These are phyloP conservation scores for Cyrtodaria siliqua DNA, from an alignment of 2,888 invertebrate species.

Conservation along the genomic window DNA sequence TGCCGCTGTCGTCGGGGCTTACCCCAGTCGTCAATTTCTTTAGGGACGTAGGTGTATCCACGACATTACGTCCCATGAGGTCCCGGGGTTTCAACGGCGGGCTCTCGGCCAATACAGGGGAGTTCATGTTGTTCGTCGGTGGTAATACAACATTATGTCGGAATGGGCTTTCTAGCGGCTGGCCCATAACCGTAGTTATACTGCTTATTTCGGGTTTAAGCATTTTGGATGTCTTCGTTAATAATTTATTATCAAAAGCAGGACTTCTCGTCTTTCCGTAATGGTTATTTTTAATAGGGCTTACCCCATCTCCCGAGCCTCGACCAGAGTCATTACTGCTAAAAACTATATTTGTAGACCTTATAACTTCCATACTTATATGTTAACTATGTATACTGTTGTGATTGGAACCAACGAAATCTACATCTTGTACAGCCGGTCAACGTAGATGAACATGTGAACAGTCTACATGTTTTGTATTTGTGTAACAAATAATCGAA, in stretches of 20 bases:
- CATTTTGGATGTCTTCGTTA: constrained; percentile 12
- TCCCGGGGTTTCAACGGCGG: not conserved
- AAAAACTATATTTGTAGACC: constrained; percentile 47
- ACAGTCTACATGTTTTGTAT: too few species aligned
- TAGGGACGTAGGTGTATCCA: too few species aligned
- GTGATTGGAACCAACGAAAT: too few species aligned
- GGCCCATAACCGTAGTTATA: constrained; percentile 18
- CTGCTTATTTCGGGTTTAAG: not conserved
- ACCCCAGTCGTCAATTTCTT: constrained; percentile 5
- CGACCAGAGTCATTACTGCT: constrained; percentile 33
- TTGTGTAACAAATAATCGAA: too few species aligned
- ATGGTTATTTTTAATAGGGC: constrained; percentile 2
- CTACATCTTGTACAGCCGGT: too few species aligned
- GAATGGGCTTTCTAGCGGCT: constrained; percentile 19
- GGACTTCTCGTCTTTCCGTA: constrained; percentile 25
- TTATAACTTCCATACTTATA: constrained; percentile 53
- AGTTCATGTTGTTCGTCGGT: constrained; percentile 6
- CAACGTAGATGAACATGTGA: too few species aligned
- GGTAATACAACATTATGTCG: constrained; percentile 5
- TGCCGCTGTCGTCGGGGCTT: constrained; percentile 55
- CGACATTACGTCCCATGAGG: too few species aligned
- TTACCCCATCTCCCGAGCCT: constrained; percentile 5
- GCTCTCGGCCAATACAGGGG: not conserved
- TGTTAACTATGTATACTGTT: too few species aligned
- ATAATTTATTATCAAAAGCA: constrained; percentile 2